These are phyloP conservation scores for Aplodontia rufa DNA, from an alignment of 2,113 vertebrate species.

Conservation along the genomic window DNA sequence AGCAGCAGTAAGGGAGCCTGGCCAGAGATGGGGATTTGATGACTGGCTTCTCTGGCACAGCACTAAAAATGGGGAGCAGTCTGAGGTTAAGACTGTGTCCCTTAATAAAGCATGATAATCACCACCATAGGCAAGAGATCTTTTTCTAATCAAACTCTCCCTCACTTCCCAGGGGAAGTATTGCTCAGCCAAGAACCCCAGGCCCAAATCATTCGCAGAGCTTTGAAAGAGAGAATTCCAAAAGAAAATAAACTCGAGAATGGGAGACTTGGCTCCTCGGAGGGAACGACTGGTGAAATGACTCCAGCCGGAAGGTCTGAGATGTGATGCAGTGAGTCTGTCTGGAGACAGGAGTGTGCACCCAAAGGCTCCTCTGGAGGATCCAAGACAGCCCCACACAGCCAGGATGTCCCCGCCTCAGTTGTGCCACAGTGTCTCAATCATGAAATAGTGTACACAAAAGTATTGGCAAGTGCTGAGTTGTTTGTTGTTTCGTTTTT, in stretches of 20 bases:
- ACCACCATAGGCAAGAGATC: slow-evolving; percentile 17
- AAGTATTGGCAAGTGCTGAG: background rate
- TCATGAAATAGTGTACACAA: background rate
- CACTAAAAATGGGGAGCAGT: slow-evolving; percentile 34
- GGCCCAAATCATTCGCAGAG: background rate
- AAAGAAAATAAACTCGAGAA: background rate
- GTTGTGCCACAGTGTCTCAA: background rate
- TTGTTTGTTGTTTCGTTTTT: too few species aligned
- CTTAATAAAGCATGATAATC: slow-evolving; percentile 49
- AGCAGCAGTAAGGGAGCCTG: background rate
- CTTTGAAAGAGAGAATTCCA: background rate
- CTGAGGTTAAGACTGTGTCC: background rate
- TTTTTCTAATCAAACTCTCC: slow-evolving; percentile 69
- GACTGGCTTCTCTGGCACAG: background rate
- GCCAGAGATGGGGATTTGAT: background rate
- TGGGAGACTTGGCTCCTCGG: background rate
- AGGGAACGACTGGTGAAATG: background rate
- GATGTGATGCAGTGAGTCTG: background rate
- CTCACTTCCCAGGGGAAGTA: slow-evolving; percentile 19
- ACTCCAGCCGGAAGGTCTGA: background rate
- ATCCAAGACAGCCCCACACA: background rate
- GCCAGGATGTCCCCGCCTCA: background rate
- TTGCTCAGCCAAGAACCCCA: slow-evolving; percentile 21
- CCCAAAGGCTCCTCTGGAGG: background rate
- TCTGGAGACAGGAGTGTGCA: fast-evolving